Evolutionary conservation across 2,113 vertebrate species (phyloP).

Genomic region (Bufo gargarizans): DNA sequence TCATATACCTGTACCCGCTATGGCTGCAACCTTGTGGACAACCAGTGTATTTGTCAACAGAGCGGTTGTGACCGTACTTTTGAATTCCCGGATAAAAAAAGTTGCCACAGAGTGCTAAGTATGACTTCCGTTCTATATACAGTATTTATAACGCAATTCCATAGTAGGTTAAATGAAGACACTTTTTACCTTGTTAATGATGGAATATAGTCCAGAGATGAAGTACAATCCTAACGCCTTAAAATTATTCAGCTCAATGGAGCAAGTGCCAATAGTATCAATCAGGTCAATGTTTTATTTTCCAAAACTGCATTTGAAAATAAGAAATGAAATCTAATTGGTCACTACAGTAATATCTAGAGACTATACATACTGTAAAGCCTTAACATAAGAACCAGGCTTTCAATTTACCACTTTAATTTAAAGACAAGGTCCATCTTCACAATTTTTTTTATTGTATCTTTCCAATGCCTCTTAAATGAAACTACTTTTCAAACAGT

Average conservation of each 20-base stretch:
- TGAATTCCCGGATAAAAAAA: not conserved
- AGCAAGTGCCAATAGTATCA: not conserved
- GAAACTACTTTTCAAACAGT: no score
- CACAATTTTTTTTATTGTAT: no score
- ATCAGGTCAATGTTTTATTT: not conserved
- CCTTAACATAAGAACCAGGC: no score
- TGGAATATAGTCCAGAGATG: not conserved
- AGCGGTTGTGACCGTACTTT: not conserved
- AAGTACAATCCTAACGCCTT: not conserved
- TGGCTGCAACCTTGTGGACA: slow-evolving; percentile 19
- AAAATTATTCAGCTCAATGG: not conserved
- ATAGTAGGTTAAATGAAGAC: not conserved
- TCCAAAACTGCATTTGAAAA: not conserved
- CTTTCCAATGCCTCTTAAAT: no score
- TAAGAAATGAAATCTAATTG: not conserved
- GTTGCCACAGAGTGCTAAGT: slow-evolving; percentile 8
- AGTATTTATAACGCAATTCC: not conserved
- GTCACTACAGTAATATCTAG: not conserved
- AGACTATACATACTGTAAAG: not conserved
- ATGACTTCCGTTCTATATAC: not conserved
- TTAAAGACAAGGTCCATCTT: no score
- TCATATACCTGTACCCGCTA: not conserved
- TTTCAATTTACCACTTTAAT: no score
- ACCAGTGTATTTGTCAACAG: not conserved
- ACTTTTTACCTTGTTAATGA: not conserved